Percentiles rank a stretch among this genome's conserved stretches.
phyloP scores from a whole-genome alignment of 2,797 vertebrate genomes.

The Neopelma chrysocephalum region DNA sequence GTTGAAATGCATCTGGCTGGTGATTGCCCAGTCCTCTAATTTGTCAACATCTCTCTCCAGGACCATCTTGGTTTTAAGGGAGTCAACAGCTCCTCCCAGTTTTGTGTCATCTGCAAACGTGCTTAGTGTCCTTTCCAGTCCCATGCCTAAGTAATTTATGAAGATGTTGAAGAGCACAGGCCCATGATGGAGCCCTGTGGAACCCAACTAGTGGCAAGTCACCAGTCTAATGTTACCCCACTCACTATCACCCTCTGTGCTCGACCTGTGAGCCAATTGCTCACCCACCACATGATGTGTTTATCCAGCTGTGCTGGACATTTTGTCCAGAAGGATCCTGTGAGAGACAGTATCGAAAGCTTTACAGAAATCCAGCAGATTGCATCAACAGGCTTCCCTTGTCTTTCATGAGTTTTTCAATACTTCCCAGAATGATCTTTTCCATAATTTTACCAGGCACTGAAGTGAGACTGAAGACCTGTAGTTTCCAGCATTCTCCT shows the following conservation, averaged over 20 bases:
- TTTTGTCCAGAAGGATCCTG: not conserved
- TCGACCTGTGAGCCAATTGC: not conserved
- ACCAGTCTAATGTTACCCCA: not conserved
- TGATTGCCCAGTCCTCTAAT: not conserved
- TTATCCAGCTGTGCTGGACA: not conserved
- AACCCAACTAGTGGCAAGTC: not conserved
- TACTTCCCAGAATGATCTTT: not conserved
- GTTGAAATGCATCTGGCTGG: not conserved
- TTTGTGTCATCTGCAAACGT: not conserved
- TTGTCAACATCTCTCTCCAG: not conserved
- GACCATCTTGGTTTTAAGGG: not conserved
- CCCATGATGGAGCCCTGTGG: not conserved
- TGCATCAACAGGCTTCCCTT: not conserved
- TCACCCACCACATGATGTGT: not conserved
- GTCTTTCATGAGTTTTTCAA: not conserved
- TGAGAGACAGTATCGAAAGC: not conserved
- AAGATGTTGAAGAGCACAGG: not conserved
- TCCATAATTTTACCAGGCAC: not conserved
- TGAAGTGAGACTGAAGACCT: not conserved
- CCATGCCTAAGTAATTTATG: not conserved
- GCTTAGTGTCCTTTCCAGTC: not conserved
- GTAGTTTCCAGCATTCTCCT: not conserved
- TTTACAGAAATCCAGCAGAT: not conserved
- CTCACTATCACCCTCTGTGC: not conserved
- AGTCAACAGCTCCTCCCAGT: not conserved